Conservation (phyloP, 2,113 vertebrate genomes). For the Crocuta crocuta region DNA sequence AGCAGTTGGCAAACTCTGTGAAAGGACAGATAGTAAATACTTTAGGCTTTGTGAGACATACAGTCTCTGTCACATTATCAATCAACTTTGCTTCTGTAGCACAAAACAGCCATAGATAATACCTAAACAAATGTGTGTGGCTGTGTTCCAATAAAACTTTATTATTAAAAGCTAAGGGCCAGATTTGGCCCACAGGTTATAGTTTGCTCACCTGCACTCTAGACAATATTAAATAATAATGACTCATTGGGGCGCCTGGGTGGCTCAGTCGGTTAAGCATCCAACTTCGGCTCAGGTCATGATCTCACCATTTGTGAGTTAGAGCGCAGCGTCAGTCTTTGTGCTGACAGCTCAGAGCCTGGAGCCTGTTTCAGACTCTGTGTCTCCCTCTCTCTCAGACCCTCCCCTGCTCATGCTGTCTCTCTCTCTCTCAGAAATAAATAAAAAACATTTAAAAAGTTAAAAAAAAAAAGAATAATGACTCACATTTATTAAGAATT, state of each 20-base stretch:
- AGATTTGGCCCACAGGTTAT: background rate
- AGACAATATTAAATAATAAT: background rate
- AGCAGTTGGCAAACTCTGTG: background rate
- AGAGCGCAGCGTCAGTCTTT: too few relatives aligned
- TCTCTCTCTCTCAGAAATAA: too few relatives aligned
- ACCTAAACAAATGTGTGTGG: background rate
- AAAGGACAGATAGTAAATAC: background rate
- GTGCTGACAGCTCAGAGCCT: too few relatives aligned
- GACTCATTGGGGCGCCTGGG: too few relatives aligned
- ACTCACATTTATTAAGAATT: background rate
- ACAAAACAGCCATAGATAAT: background rate
- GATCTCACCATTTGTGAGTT: too few relatives aligned
- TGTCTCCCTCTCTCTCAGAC: too few relatives aligned
- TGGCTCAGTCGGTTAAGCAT: too few relatives aligned
- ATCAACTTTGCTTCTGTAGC: background rate
- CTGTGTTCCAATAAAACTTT: background rate
- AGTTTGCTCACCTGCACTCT: background rate
- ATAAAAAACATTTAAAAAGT: too few relatives aligned
- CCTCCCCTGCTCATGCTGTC: too few relatives aligned
- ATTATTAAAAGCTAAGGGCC: background rate
- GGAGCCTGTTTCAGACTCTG: too few relatives aligned
- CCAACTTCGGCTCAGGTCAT: too few relatives aligned
- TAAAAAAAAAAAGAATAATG: background rate
- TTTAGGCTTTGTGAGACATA: background rate
- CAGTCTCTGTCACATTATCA: background rate